A percentile compares a stretch with the other conserved stretches of the same genome.
These are phyloP conservation scores for Pristis pectinata DNA, from an alignment of 2,797 vertebrate species.

Conservation along the genomic window DNA sequence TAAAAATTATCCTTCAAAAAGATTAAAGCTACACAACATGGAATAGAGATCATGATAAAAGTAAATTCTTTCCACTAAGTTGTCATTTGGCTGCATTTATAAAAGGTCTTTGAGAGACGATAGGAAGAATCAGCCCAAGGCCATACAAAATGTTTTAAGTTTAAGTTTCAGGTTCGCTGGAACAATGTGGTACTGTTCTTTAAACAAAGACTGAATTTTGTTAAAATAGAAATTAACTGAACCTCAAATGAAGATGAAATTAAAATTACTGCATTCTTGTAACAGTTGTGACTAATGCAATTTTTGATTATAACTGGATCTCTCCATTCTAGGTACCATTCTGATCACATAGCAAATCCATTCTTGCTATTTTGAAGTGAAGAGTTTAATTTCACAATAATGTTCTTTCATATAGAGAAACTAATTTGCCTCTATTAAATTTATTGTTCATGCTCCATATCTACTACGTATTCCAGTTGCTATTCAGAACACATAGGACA, in stretches of 20 bases:
- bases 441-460: neutral
- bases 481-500: neutral
- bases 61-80: neutral
- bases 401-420: neutral
- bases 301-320: neutral
- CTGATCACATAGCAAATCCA: neutral
- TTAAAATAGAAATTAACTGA: neutral
- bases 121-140: neutral
- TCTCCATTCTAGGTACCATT: neutral
- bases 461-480: neutral
- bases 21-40: neutral
- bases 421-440: neutral
- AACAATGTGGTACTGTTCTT: neutral
- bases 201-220: neutral
- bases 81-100: neutral
- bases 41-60: neutral
- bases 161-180: neutral
- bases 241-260: neutral
- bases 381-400: neutral
- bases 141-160: neutral
- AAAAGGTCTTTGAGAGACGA: neutral
- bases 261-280: neutral
- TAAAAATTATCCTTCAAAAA: neutral
- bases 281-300: neutral
- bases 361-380: neutral